Evolutionary conservation across 2,888 invertebrate species (phyloP).

Genomic region (Tuberolachnus salignus): DNA sequence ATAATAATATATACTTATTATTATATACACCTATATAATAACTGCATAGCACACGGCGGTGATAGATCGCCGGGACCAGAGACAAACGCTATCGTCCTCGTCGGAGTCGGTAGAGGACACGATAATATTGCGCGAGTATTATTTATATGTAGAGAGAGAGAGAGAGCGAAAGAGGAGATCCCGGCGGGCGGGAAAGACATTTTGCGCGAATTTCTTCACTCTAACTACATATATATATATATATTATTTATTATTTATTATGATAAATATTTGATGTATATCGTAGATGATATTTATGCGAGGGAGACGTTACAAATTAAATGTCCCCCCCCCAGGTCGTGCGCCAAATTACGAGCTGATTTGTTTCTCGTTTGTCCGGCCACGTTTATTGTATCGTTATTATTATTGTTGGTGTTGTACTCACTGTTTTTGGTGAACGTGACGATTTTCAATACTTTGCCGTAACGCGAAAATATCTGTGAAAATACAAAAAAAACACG

Average conservation of each 20-base stretch:
- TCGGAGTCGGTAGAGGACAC: too few relatives aligned
- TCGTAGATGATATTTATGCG: too few relatives aligned
- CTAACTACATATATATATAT: too few relatives aligned
- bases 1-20: too few relatives aligned
- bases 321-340: not conserved
- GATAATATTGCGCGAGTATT: too few relatives aligned
- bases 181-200: too few relatives aligned
- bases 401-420: conserved; percentile 63
- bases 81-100: conserved; percentile 25
- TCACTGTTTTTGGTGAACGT: conserved; percentile 99
- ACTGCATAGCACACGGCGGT: too few relatives aligned
- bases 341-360: conserved; percentile 7
- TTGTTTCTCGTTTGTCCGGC: conserved; percentile 1
- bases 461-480: conserved; percentile 97
- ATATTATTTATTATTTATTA: too few relatives aligned
- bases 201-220: too few relatives aligned
- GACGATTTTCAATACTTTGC: conserved; percentile 98
- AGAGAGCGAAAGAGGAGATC: conserved; percentile 6
- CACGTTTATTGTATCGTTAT: not conserved
- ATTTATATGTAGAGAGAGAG: too few relatives aligned
- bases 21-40: too few relatives aligned
- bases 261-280: too few relatives aligned
- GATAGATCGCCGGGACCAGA: conserved; percentile 44
- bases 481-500: conserved; percentile 62
- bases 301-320: not conserved